Base-by-base conservation (phyloP, 64 coral and sea anemone genomes). In the Trachythela sp. region DNA sequence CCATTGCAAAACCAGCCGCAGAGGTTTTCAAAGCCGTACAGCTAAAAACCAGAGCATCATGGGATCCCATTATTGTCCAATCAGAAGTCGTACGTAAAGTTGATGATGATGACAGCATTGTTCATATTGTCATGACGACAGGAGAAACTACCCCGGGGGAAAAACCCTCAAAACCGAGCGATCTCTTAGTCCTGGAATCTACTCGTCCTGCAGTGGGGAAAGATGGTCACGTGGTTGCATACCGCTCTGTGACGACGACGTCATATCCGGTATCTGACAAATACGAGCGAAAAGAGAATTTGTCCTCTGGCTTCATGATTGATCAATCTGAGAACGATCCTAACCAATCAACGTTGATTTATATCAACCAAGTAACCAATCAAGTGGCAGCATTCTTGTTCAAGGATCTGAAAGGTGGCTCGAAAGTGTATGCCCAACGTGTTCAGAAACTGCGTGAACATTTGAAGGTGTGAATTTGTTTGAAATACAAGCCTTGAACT, bases 291-390 rank as follows among this genome's bases (percentile, higher is more conserved):
- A 88, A 52, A 48, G 93, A 94, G 60, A 91, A 83, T 48, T 49
- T 94, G 29, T 92, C 90, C 56, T 92, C 90, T 18, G 93, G 93
- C 27, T 85, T 87, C 86, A 51, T 94, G 41, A 94, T 94, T 17
- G 77, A 77, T 9, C 48, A 52, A 51, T 88, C 54, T 48, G 77
- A 91, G 22, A 70, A 70, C 9, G 67, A 84, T 24, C 50, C 71
- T 59, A 50, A 54, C 9, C 54, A 67, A 41, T 70, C 90, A 40
- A 80, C 48, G 9, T 58, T 94, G 45, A 94, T 90, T 3, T 94
- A 94, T 33, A 94, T 94, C 24, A 94, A 92, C 60, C 93, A 94
- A 83, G 89, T 88, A 22, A 94, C 93, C 8, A 86, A 87, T 15
- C 83, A 94, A 8, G 36, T 94, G 6, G 58, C 84, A 9, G 56